Conservation (phyloP, 2,888 invertebrate genomes). For the Dorcus hopei region DNA sequence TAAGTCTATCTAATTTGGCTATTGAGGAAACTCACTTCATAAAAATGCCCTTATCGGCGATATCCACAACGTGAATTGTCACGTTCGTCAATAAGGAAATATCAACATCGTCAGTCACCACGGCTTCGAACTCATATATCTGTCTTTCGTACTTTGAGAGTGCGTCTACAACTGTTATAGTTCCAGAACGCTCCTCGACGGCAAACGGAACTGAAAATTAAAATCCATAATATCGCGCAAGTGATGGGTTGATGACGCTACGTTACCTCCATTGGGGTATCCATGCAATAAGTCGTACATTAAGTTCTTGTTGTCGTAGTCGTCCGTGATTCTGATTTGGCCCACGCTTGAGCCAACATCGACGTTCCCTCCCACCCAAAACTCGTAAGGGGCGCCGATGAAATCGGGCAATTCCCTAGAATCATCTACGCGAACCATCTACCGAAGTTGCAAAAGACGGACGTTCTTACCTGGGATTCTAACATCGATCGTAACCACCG, state of each 20-base stretch:
- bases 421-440: slow-evolving; percentile 42
- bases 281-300: slow-evolving; percentile 80
- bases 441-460: too few relatives aligned
- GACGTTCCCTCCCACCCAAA: slow-evolving; percentile 87
- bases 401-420: slow-evolving; percentile 68
- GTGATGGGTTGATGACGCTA: not conserved
- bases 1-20: slow-evolving; percentile 20
- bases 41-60: slow-evolving; percentile 66
- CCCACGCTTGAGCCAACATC: slow-evolving; percentile 82
- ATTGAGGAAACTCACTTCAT: slow-evolving; percentile 54
- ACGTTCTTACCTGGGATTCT: slow-evolving; percentile 48
- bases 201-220: slow-evolving; percentile 75
- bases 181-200: slow-evolving; percentile 83
- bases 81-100: slow-evolving; percentile 76
- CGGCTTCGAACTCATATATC: slow-evolving; percentile 78
- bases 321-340: slow-evolving; percentile 74
- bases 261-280: slow-evolving; percentile 75
- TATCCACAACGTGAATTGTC: slow-evolving; percentile 78
- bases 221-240: not conserved
- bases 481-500: slow-evolving; percentile 81
- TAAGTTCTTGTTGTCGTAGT: slow-evolving; percentile 61
- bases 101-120: slow-evolving; percentile 65
- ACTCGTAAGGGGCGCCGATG: slow-evolving; percentile 81
- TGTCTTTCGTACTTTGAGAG: slow-evolving; percentile 65
- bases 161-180: slow-evolving; percentile 79